Evolutionary conservation across 2,888 invertebrate species (phyloP), one percentile per base, ranked within the genome.

Genomic region (Odontomyia ornata): DNA sequence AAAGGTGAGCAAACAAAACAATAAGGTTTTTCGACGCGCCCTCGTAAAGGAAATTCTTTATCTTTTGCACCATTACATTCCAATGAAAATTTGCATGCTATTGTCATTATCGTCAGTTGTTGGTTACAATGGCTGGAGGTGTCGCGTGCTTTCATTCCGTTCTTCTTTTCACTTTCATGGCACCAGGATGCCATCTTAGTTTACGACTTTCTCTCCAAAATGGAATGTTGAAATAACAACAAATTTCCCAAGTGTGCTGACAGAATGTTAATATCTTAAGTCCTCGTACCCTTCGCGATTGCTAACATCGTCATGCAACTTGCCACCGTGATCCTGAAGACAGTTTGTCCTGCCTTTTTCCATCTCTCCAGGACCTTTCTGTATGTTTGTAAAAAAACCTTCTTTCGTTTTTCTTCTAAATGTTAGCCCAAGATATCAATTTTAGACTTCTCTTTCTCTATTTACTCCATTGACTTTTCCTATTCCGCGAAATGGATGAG

Each of bases 201-300:
- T 64, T 64, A 64, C 64, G 64, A 64, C 30, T 25, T 28, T 28
- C 28, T 64, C 30, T 30, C 28, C 15, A 18, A 64, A 52, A 52
- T 52, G 52, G 52, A 52, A 18, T n/a, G 64, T n/a, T n/a, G 15
- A 47, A 25, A 46, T 71, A 47, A 71, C 47, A 71, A 71, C 28
- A 71, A 30, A 64, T 23, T 64, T 64, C 69, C 52, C 46, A 21
- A 27, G 69, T 47, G 47, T 47, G 69, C 69, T 27, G 47, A 46
- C 47, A 25, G 69, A 71, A 71, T 71, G 69, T 71, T 71, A 71
- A 71, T 71, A 47, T 71, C 69, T 71, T 47, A 71, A 71, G 69
- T 64, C 64, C 5, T 36, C 36, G 5, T 36, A 9, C 36, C 36
- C 9, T 9, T 36, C 36, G 9, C 3, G 5, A 36, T 36, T 36